A percentile compares a stretch with the other conserved stretches of the same genome.
Evolutionary conservation across 2,888 invertebrate genomes (phyloP).

Genomic region (Dasypolia templi): DNA sequence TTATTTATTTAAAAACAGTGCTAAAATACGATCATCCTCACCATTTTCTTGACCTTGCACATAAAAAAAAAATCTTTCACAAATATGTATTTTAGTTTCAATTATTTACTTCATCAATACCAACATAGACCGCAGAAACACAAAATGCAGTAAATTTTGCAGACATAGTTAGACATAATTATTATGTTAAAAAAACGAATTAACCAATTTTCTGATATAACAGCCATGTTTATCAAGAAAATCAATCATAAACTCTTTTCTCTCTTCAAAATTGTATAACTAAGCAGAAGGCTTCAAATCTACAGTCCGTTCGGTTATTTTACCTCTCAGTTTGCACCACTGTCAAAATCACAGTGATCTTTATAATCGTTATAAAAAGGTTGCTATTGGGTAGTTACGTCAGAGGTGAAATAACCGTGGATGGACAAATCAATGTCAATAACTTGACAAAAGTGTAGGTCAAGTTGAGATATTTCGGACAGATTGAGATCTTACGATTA

Average conservation of each 20-base stretch:
- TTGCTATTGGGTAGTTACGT: too few species aligned
- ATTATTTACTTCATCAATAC: neutral
- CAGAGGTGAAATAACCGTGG: too few species aligned
- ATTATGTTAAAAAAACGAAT: conserved; percentile 3
- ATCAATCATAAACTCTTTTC: neutral
- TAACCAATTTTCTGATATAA: too few species aligned
- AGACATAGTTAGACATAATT: neutral
- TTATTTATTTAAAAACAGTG: neutral
- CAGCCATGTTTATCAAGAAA: neutral
- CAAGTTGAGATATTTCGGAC: neutral
- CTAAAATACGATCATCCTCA: neutral
- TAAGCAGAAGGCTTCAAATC: neutral
- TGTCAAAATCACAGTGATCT: too few species aligned
- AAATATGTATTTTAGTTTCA: neutral
- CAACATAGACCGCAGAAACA: neutral
- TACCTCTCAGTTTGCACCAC: too few species aligned
- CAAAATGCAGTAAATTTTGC: neutral
- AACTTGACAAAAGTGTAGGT: neutral
- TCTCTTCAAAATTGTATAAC: neutral
- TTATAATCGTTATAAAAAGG: too few species aligned
- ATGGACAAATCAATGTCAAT: neutral
- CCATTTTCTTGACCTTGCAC: neutral
- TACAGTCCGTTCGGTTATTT: too few species aligned
- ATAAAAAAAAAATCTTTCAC: neutral
- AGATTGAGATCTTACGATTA: neutral